These are phyloP conservation scores for Punctoribates punctum DNA, from an alignment of 2,888 invertebrate species.

Conservation along the genomic window DNA sequence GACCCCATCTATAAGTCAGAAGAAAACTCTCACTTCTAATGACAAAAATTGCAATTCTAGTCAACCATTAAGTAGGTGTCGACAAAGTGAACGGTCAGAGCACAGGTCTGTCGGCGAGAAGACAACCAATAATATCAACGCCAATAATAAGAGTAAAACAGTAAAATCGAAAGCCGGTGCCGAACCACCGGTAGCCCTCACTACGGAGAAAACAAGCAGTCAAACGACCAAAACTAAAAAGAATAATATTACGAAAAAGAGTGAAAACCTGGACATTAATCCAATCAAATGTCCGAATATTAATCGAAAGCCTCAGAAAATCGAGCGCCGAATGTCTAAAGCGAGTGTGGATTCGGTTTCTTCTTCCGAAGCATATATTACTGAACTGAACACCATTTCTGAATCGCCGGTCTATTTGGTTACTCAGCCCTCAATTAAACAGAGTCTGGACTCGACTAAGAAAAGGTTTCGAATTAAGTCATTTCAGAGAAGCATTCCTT, in stretches of 20 bases:
- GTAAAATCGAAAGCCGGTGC: background rate
- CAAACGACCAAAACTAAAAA: background rate
- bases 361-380: conserved; percentile 17
- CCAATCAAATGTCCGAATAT: background rate
- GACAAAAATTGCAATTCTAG: conserved; percentile 7
- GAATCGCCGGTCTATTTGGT: conserved; percentile 41
- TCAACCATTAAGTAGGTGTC: conserved; percentile 22
- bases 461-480: conserved; percentile 37
- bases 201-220: background rate
- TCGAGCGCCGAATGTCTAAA: conserved; percentile 14
- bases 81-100: conserved; percentile 3
- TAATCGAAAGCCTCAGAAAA: background rate
- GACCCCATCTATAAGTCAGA: background rate
- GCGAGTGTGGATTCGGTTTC: conserved; percentile 18
- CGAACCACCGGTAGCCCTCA: background rate
- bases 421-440: conserved; percentile 35
- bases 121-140: background rate
- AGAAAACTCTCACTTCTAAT: background rate
- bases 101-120: background rate
- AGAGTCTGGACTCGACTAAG: background rate
- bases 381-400: conserved; percentile 7
- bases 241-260: background rate
- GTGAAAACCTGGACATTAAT: background rate
- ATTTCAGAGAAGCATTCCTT: conserved; percentile 36
- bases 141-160: background rate